Evolutionary conservation across 1,140 invertebrate species (phyloP).

Genomic region (Maconellicoccus hirsutus): DNA sequence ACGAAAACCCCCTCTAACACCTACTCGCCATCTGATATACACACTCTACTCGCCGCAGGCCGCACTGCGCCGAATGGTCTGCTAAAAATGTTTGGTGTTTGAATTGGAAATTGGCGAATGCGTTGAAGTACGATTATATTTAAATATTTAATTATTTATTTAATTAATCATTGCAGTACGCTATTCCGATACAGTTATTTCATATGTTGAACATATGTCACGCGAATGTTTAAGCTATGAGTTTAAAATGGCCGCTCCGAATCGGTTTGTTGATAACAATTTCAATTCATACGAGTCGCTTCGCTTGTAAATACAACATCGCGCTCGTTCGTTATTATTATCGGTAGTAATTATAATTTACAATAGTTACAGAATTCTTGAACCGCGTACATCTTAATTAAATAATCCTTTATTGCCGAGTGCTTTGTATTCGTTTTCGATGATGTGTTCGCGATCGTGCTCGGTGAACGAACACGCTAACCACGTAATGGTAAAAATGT

Average conservation of each 20-base stretch:
- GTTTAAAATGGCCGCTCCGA: not conserved
- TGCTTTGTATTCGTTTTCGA: too few species aligned
- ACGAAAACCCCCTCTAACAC: not conserved
- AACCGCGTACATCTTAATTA: too few species aligned
- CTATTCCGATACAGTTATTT: not conserved
- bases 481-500: too few species aligned
- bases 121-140: not conserved
- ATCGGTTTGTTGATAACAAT: slow-evolving; percentile 4
- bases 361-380: too few species aligned
- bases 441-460: too few species aligned
- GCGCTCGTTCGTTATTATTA: too few species aligned
- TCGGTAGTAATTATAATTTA: too few species aligned
- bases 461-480: too few species aligned
- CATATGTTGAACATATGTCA: not conserved
- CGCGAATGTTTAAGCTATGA: not conserved
- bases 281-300: not conserved
- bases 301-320: not conserved
- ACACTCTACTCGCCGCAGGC: not conserved
- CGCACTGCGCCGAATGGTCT: not conserved
- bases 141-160: not conserved
- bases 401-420: too few species aligned
- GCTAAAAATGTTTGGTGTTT: not conserved
- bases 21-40: not conserved
- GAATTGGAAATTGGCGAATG: not conserved
- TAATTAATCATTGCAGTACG: not conserved